phyloP scores from a whole-genome alignment of 2,113 vertebrate species.

The Poecilia latipinna region DNA sequence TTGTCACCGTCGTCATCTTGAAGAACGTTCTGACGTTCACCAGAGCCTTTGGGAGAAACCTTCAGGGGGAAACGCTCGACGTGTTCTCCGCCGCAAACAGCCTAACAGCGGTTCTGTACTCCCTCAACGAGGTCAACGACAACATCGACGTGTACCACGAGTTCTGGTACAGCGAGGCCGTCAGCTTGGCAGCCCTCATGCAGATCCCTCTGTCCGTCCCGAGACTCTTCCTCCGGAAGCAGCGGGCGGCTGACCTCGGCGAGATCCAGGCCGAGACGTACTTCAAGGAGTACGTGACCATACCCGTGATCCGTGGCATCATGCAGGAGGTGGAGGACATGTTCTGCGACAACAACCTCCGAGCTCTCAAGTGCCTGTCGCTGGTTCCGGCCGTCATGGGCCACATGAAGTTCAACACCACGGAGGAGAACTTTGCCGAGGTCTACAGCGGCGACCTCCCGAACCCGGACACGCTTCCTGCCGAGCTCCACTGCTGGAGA shows the following conservation, averaged over 20 bases:
- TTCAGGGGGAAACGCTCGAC: slow-evolving; percentile 87
- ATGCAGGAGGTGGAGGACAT: slow-evolving; percentile 93
- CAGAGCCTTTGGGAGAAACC: slow-evolving; percentile 89
- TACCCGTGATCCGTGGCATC: slow-evolving; percentile 86
- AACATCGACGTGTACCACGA: slow-evolving; percentile 95
- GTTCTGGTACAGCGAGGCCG: slow-evolving; percentile 95
- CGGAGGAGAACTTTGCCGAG: slow-evolving; percentile 88
- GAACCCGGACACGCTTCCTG: slow-evolving; percentile 89
- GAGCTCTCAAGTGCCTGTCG: slow-evolving; percentile 90
- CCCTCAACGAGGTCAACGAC: slow-evolving; percentile 91
- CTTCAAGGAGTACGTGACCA: slow-evolving; percentile 88
- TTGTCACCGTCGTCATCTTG: slow-evolving; percentile 87
- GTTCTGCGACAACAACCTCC: slow-evolving; percentile 90
- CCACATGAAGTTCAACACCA: slow-evolving; percentile 92
- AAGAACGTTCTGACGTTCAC: slow-evolving; percentile 90
- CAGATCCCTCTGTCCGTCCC: slow-evolving; percentile 85
- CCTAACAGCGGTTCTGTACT: slow-evolving; percentile 89
- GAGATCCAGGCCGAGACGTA: slow-evolving; percentile 88
- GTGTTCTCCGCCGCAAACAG: slow-evolving; percentile 91
- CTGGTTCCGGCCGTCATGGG: slow-evolving; percentile 93
- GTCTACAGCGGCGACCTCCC: slow-evolving; percentile 89
- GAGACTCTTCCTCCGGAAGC: slow-evolving; percentile 82
- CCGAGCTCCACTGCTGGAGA: slow-evolving; percentile 94
- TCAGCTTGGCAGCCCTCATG: slow-evolving; percentile 81
- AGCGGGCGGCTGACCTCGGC: slow-evolving; percentile 75